Conservation (phyloP, 2,888 invertebrate species). For the Mechanitis messenoides region DNA sequence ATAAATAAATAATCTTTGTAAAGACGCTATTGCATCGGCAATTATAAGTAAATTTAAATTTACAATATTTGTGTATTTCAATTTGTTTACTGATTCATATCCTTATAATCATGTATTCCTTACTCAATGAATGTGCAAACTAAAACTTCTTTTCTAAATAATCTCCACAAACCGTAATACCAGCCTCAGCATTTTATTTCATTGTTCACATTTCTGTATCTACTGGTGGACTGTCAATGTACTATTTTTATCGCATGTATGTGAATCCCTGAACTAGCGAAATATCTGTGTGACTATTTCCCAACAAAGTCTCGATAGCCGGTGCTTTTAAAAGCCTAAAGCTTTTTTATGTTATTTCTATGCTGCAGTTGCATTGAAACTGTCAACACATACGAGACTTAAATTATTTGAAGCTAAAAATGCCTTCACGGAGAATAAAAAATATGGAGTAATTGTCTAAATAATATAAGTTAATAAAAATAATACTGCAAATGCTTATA, state of each 20-base stretch:
- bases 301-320: constrained; percentile 25
- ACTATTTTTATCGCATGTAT: constrained; percentile 14
- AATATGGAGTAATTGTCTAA: too few species aligned
- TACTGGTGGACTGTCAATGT: neutral
- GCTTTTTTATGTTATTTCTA: neutral
- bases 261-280: constrained; percentile 20
- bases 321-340: constrained; percentile 36
- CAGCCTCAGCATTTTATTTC: neutral
- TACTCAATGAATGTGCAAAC: too few species aligned
- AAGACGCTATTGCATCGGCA: too few species aligned
- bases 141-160: neutral
- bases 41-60: too few species aligned
- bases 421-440: neutral
- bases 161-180: neutral
- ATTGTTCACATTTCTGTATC: neutral
- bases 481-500: too few species aligned
- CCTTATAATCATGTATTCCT: neutral
- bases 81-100: neutral
- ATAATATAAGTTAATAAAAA: too few species aligned
- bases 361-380: constrained; percentile 1
- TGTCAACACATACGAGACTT: neutral
- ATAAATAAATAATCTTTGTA: neutral
- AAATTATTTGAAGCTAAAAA: neutral
- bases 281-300: constrained; percentile 27
- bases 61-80: too few species aligned